phyloP scores from a whole-genome alignment of 2,888 invertebrate genomes.

The Campoplex capitator region DNA sequence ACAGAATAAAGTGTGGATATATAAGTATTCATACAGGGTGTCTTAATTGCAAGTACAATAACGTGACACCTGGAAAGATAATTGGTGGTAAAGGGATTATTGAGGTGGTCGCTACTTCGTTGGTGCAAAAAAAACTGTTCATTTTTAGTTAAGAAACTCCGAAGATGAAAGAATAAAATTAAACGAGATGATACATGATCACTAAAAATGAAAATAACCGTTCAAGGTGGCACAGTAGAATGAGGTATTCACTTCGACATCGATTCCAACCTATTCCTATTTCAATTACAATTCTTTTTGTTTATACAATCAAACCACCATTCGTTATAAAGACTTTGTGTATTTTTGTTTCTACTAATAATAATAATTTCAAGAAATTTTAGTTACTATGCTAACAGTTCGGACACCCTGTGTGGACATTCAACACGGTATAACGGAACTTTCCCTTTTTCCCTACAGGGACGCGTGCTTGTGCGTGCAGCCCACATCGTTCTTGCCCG shows the following conservation, averaged over 20 bases:
- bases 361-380: background rate
- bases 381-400: background rate
- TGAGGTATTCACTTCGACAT: too few species aligned
- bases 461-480: constrained; percentile 67
- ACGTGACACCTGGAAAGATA: background rate
- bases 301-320: too few species aligned
- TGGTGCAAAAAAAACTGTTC: background rate
- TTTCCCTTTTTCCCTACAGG: constrained; percentile 57
- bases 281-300: too few species aligned
- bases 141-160: too few species aligned
- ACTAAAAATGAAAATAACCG: too few species aligned
- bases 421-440: constrained; percentile 63
- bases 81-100: background rate
- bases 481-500: constrained; percentile 53
- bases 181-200: too few species aligned
- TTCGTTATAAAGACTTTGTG: background rate
- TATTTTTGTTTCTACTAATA: background rate
- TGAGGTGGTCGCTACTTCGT: background rate
- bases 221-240: too few species aligned
- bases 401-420: constrained; percentile 32
- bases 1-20: constrained; percentile 11
- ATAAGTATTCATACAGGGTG: constrained; percentile 8
- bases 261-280: background rate
- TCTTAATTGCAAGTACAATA: background rate
- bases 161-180: too few species aligned